Percentiles rank a stretch among this genome's conserved stretches.
These are phyloP conservation scores for Tiaroga cobitis DNA, from an alignment of 2,797 vertebrate species.

Conservation along the genomic window DNA sequence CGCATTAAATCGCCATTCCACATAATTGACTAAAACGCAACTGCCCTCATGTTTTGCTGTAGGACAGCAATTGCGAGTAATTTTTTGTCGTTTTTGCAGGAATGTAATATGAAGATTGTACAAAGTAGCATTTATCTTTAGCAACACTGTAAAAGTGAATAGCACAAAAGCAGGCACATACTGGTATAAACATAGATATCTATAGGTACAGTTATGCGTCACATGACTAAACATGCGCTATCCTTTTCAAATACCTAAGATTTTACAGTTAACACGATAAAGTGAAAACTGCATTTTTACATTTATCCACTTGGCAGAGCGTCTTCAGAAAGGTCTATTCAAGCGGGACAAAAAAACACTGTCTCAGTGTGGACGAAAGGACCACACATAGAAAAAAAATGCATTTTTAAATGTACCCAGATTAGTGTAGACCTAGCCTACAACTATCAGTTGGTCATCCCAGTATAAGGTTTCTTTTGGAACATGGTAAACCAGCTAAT, in stretches of 20 bases:
- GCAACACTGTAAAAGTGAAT: neutral
- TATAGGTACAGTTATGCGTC: neutral
- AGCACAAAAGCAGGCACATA: neutral
- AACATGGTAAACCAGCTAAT: neutral
- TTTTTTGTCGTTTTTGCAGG: neutral
- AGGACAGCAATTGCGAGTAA: neutral
- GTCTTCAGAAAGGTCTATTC: neutral
- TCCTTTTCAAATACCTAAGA: neutral
- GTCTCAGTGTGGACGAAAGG: neutral
- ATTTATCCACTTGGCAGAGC: neutral
- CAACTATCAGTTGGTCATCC: neutral
- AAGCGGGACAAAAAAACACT: neutral
- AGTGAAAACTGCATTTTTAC: neutral
- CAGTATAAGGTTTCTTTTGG: neutral
- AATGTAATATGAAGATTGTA: neutral
- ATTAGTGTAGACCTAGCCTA: neutral
- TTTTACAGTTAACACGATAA: neutral
- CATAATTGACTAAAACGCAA: neutral
- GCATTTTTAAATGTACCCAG: neutral
- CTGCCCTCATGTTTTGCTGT: neutral
- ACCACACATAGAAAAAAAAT: neutral
- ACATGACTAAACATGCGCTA: neutral
- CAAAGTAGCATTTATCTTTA: neutral
- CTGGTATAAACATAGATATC: neutral
- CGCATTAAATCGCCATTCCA: no score